Evolutionary conservation across 2,888 invertebrate species (phyloP).

Genomic region (Netelia fuscicornis): DNA sequence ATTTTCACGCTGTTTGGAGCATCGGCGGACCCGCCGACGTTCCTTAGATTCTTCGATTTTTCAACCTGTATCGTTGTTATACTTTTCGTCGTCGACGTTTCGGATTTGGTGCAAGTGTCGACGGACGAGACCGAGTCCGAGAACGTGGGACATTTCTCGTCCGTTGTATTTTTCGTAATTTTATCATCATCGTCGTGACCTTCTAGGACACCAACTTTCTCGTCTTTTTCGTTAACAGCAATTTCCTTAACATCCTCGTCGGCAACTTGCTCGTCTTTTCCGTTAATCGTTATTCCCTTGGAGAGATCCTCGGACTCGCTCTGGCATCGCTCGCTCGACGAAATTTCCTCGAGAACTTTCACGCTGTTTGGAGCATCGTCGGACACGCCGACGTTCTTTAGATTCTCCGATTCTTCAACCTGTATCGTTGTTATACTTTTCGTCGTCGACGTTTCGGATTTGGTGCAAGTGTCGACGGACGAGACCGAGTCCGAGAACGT

Average conservation of each 20-base stretch:
- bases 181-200: no score
- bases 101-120: no score
- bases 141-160: no score
- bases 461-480: slow-evolving; percentile 6
- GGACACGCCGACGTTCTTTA: background rate
- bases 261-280: no score
- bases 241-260: no score
- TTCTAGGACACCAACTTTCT: no score
- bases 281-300: no score
- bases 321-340: background rate
- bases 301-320: background rate
- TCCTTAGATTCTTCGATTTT: background rate
- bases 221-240: no score
- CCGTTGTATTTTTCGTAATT: no score
- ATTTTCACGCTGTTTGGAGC: background rate
- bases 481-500: slow-evolving; percentile 39
- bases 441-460: background rate
- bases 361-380: background rate
- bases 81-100: slow-evolving; percentile 6
- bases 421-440: background rate
- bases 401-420: slow-evolving; percentile 4
- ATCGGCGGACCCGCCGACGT: background rate
- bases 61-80: background rate
- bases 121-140: no score
- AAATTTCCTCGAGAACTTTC: background rate